Percentiles rank a stretch among this genome's conserved stretches.
phyloP scores from a whole-genome alignment of 2,113 vertebrate species.

The Coryphaenoides rupestris region DNA sequence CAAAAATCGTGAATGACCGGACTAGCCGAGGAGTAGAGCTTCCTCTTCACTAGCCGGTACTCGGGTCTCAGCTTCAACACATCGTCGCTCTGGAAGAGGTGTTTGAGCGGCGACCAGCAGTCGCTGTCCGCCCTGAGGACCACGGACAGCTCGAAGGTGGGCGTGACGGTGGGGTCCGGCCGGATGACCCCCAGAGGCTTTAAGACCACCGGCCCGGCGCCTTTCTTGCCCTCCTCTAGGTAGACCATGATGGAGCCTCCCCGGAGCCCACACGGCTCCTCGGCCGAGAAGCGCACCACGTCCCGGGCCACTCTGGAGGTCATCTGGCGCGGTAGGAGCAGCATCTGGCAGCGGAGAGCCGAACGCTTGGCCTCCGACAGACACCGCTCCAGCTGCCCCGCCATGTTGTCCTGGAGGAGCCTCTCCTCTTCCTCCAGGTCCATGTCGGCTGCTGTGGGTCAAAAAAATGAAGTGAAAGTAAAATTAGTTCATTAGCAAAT shows the following conservation, averaged over 20 bases:
- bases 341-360: constrained; percentile 61
- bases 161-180: constrained; percentile 52
- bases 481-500: not conserved
- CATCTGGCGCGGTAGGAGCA: constrained; percentile 70
- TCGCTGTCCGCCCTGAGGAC: constrained; percentile 56
- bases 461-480: not conserved
- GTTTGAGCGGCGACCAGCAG: constrained; percentile 60
- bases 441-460: constrained; percentile 18
- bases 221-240: constrained; percentile 48
- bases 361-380: constrained; percentile 66
- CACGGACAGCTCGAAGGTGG: constrained; percentile 74
- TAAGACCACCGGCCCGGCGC: constrained; percentile 5
- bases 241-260: constrained; percentile 68
- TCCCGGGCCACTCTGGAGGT: constrained; percentile 57
- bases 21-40: constrained; percentile 76
- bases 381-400: constrained; percentile 58
- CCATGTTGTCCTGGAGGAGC: constrained; percentile 53
- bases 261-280: constrained; percentile 75
- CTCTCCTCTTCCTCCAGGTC: constrained; percentile 47
- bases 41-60: constrained; percentile 74
- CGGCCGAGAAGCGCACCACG: constrained; percentile 50
- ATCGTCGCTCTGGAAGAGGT: constrained; percentile 58
- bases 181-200: constrained; percentile 55
- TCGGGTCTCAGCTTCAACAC: constrained; percentile 69
- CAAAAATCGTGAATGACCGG: constrained; percentile 65